Conservation (phyloP, 2,888 invertebrate genomes). For the Polydrusus cervinus region DNA sequence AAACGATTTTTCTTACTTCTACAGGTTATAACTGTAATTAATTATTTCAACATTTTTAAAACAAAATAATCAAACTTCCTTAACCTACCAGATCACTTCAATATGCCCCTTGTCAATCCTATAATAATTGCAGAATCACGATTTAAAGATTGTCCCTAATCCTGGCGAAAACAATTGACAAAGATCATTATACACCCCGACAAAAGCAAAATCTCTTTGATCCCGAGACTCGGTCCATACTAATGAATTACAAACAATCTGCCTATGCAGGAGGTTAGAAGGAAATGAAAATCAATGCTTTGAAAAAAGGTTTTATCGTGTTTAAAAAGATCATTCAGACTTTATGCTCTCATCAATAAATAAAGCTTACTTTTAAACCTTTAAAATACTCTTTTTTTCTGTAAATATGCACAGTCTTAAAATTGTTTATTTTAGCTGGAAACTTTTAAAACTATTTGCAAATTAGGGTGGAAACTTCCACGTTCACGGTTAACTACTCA, state of each 20-base stretch:
- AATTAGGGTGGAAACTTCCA: constrained; percentile 12
- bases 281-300: neutral
- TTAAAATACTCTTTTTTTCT: no score
- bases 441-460: neutral
- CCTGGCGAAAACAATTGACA: constrained; percentile 33
- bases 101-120: neutral
- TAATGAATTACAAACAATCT: constrained; percentile 41
- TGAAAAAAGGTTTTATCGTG: no score
- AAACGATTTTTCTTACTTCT: no score
- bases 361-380: no score
- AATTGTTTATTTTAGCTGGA: no score
- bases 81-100: neutral
- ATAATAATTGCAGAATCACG: constrained; percentile 33
- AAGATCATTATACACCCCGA: neutral
- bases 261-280: neutral
- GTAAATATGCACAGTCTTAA: no score
- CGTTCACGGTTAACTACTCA: constrained; percentile 19
- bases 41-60: no score
- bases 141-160: constrained; percentile 12
- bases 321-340: neutral
- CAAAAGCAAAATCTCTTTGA: constrained; percentile 14
- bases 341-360: no score
- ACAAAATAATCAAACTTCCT: no score
- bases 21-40: no score
- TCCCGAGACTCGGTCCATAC: constrained; percentile 15